A percentile compares a stretch with the other conserved stretches of the same genome.
Evolutionary conservation across 2,888 invertebrate genomes (phyloP).

Genomic region (Ormyrus nitidulus): DNA sequence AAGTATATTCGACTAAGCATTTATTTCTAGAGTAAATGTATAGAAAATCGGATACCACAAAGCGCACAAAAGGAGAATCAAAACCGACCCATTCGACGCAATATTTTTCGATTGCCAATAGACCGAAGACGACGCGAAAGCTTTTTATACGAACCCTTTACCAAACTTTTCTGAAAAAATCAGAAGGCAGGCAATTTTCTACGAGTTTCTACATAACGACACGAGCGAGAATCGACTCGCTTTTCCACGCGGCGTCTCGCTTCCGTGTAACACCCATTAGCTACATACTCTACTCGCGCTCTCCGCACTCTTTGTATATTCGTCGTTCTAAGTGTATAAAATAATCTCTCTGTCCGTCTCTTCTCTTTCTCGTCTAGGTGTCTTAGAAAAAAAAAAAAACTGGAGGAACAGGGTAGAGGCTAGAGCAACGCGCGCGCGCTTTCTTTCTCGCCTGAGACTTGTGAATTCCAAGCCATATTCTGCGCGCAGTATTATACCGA

Average conservation of each 20-base stretch:
- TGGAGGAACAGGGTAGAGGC: conserved; percentile 47
- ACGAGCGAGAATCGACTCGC: no score
- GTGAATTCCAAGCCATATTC: neutral
- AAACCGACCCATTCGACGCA: no score
- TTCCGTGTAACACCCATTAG: neutral
- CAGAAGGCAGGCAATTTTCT: no score
- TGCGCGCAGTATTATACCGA: neutral
- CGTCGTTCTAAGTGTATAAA: conserved; percentile 40
- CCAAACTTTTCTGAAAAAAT: no score
- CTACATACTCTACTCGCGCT: conserved; percentile 25
- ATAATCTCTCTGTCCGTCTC: neutral
- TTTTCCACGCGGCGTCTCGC: conserved; percentile 32
- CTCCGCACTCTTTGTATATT: conserved; percentile 31
- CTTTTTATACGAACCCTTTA: no score
- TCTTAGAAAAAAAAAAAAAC: neutral
- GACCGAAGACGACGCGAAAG: neutral
- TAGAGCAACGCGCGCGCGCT: conserved; percentile 5
- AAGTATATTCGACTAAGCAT: neutral
- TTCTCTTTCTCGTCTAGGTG: neutral
- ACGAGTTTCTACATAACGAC: no score
- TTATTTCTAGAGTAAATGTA: neutral
- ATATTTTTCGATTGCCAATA: neutral
- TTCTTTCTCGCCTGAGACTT: conserved; percentile 24
- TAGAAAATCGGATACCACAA: no score
- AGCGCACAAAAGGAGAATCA: no score